These are phyloP conservation scores for Formica selysi DNA, from an alignment of 1,140 invertebrate genomes.

Conservation along the genomic window DNA sequence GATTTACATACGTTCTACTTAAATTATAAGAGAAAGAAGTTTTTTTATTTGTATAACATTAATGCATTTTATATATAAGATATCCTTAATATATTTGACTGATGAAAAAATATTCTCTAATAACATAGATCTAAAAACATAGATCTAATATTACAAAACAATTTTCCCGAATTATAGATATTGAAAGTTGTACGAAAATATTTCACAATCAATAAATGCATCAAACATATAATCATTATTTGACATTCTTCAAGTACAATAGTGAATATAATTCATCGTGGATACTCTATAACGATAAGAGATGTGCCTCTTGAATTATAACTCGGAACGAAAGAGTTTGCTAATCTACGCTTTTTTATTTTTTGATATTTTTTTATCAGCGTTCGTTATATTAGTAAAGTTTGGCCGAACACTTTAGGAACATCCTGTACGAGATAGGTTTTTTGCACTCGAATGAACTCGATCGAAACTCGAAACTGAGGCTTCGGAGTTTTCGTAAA, in stretches of 20 bases:
- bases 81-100: not conserved
- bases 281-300: not conserved
- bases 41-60: not conserved
- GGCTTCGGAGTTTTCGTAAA: constrained; percentile 41
- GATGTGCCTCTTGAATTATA: not conserved
- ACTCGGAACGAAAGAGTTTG: not conserved
- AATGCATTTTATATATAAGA: not conserved
- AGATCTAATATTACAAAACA: too few relatives aligned
- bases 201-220: constrained; percentile 2
- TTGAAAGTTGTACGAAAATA: not conserved
- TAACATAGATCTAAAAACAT: too few relatives aligned
- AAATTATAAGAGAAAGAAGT: constrained; percentile 5
- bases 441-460: constrained; percentile 32
- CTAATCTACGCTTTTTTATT: not conserved
- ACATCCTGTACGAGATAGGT: not conserved
- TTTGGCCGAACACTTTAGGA: not conserved
- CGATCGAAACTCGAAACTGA: constrained; percentile 32
- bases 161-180: not conserved
- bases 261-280: not conserved
- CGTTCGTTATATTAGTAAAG: not conserved
- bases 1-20: not conserved
- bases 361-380: not conserved
- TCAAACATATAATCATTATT: not conserved
- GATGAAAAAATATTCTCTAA: too few relatives aligned
- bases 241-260: too few relatives aligned